A percentile compares a stretch with the other conserved stretches of the same genome.
These are phyloP conservation scores for Drosophila falleni DNA, from an alignment of 2,888 invertebrate genomes.

Conservation along the genomic window DNA sequence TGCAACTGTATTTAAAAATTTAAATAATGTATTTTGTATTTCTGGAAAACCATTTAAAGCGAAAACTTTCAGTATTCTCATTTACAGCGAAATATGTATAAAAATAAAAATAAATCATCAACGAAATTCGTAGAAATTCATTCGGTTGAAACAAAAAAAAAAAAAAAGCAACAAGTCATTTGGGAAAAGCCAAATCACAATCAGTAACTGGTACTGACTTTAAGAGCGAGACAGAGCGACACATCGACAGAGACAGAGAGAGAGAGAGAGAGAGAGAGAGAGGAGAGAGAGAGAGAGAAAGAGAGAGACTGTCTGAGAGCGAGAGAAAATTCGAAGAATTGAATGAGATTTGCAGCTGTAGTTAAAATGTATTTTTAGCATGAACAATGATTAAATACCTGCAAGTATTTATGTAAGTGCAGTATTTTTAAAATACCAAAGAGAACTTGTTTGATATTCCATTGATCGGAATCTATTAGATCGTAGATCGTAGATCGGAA, in stretches of 20 bases:
- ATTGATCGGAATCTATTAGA: neutral
- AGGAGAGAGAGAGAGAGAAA: neutral
- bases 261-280: neutral
- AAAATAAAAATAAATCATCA: slow-evolving; percentile 54
- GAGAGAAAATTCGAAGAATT: slow-evolving; percentile 1
- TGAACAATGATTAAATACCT: neutral
- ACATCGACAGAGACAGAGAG: neutral
- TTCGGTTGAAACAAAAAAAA: slow-evolving; percentile 14
- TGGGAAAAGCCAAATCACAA: slow-evolving; percentile 45
- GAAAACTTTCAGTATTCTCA: slow-evolving; percentile 46
- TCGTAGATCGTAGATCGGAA: too few relatives aligned
- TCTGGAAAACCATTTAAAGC: slow-evolving; percentile 38
- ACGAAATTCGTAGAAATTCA: slow-evolving; percentile 51
- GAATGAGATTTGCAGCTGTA: slow-evolving; percentile 10
- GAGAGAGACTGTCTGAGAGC: neutral
- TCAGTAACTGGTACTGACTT: slow-evolving; percentile 21
- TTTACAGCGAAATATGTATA: slow-evolving; percentile 48
- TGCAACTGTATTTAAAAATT: slow-evolving; percentile 25
- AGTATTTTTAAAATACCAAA: slow-evolving; percentile 2
- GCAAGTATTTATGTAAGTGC: neutral
- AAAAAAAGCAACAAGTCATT: slow-evolving; percentile 23
- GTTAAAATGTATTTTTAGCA: slow-evolving; percentile 1
- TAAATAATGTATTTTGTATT: neutral
- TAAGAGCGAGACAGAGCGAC: neutral
- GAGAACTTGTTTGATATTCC: neutral